Percentiles rank a stretch among this genome's conserved stretches.
These are phyloP conservation scores for Drymodes brunneopygia DNA, from an alignment of 2,113 vertebrate species.

Conservation along the genomic window DNA sequence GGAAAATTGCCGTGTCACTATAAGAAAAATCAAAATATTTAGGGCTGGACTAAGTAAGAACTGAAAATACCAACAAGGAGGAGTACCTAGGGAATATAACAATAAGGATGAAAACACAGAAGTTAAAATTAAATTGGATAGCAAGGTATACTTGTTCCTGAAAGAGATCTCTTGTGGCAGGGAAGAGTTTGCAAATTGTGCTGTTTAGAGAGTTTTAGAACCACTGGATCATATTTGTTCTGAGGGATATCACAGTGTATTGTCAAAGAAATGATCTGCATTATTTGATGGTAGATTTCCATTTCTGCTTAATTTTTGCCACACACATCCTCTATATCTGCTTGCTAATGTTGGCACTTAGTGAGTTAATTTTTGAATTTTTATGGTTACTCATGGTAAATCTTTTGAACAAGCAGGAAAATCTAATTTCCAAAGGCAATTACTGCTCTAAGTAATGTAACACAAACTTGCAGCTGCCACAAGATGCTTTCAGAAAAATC, in stretches of 20 bases:
- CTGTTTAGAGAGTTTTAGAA: not conserved
- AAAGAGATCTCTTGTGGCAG: not conserved
- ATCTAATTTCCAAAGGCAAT: conserved; percentile 40
- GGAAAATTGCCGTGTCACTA: not conserved
- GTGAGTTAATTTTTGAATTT: conserved; percentile 17
- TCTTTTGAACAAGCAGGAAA: conserved; percentile 34
- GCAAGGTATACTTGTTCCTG: not conserved
- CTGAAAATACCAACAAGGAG: not conserved
- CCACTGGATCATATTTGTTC: not conserved
- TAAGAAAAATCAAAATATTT: not conserved
- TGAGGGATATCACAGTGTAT: not conserved
- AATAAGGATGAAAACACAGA: not conserved
- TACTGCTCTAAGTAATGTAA: conserved; percentile 28
- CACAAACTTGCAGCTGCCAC: conserved; percentile 37
- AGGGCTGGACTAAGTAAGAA: not conserved
- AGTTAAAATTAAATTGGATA: not conserved
- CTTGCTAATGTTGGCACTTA: not conserved
- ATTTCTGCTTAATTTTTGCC: not conserved
- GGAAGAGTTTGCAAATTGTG: not conserved
- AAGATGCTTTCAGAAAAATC: conserved; percentile 22
- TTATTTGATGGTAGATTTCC: not conserved
- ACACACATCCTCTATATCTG: not conserved
- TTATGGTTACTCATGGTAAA: not conserved
- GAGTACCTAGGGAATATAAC: not conserved
- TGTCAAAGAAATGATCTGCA: not conserved